A percentile compares a stretch with the other conserved stretches of the same genome.
These are phyloP conservation scores for Alligator mississippiensis DNA, from an alignment of 2,113 vertebrate genomes.

Conservation along the genomic window DNA sequence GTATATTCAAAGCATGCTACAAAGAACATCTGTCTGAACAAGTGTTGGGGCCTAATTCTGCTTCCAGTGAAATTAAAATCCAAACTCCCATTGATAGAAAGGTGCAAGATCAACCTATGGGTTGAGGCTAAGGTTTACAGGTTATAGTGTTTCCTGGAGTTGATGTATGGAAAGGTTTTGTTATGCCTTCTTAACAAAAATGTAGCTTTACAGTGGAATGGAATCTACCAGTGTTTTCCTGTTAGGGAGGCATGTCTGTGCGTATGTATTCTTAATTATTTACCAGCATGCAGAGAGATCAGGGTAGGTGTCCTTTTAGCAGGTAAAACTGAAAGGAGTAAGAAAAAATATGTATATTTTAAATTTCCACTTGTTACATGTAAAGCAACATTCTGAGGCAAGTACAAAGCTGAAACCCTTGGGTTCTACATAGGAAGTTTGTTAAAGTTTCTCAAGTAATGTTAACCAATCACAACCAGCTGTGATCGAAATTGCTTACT, in stretches of 20 bases:
- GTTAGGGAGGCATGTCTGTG: not conserved
- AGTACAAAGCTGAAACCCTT: not conserved
- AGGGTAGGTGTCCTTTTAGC: not conserved
- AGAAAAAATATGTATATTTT: not conserved
- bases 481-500: slow-evolving; percentile 65
- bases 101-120: not conserved
- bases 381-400: not conserved
- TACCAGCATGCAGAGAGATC: not conserved
- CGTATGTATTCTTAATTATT: not conserved
- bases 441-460: not conserved
- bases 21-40: not conserved
- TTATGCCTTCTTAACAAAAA: not conserved
- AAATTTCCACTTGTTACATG: accelerated
- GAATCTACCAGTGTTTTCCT: not conserved
- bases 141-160: not conserved
- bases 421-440: not conserved
- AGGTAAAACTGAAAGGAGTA: not conserved
- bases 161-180: not conserved
- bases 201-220: not conserved
- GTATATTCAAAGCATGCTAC: not conserved
- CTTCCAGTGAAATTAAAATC: not conserved
- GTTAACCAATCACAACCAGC: not conserved
- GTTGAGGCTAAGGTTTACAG: not conserved
- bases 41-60: accelerated
- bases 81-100: not conserved